A percentile compares a stretch with the other conserved stretches of the same genome.
phyloP scores from a whole-genome alignment of 2,113 vertebrate species.

The Anoplopoma fimbria region DNA sequence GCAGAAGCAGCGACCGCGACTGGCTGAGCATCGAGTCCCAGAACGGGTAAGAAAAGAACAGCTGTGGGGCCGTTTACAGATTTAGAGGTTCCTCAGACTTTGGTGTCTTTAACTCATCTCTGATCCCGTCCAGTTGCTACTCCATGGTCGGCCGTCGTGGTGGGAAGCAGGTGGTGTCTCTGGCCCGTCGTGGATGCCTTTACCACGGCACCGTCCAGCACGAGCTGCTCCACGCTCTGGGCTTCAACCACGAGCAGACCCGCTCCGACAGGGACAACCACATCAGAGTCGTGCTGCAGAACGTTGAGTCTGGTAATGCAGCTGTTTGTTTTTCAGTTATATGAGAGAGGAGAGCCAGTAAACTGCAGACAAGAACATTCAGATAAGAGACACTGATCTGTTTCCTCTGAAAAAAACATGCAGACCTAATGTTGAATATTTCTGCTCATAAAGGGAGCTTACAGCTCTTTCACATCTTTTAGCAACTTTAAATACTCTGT shows the following conservation, averaged over 20 bases:
- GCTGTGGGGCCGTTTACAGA: background rate
- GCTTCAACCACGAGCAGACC: slow-evolving; percentile 83
- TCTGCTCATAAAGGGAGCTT: background rate
- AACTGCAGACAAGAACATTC: background rate
- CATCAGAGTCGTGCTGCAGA: slow-evolving; percentile 68
- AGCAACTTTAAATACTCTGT: background rate
- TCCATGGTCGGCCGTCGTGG: slow-evolving; percentile 69
- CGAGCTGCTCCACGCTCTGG: slow-evolving; percentile 81
- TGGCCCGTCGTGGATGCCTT: slow-evolving; percentile 69
- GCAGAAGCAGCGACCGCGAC: slow-evolving; percentile 64
- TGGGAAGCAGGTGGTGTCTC: slow-evolving; percentile 77
- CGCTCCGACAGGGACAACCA: slow-evolving; percentile 77
- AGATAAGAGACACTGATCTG: background rate
- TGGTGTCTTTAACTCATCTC: background rate
- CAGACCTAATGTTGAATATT: background rate
- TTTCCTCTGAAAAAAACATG: background rate
- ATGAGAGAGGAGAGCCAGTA: too few relatives aligned
- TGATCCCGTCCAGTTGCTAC: slow-evolving; percentile 68
- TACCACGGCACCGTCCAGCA: slow-evolving; percentile 74
- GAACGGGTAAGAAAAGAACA: slow-evolving; percentile 55
- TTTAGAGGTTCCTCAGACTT: background rate
- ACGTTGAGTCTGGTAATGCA: slow-evolving; percentile 54
- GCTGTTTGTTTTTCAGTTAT: background rate
- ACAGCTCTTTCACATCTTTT: background rate
- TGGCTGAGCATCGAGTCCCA: slow-evolving; percentile 76